phyloP scores from a whole-genome alignment of 1,140 invertebrate species.

The Heliothis virescens region DNA sequence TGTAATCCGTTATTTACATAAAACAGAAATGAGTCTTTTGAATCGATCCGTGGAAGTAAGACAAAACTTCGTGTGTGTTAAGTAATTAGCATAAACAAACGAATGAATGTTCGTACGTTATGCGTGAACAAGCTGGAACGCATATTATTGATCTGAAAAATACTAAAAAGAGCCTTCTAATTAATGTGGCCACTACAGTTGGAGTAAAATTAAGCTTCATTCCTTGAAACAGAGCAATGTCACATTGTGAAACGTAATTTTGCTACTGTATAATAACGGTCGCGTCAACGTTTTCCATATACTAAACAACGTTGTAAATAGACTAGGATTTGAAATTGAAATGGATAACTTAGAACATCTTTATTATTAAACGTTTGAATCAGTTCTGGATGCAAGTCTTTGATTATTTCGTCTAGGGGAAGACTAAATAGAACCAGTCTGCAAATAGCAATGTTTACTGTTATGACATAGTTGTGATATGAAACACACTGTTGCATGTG shows the following conservation, averaged over 20 bases:
- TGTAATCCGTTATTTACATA: too few species aligned
- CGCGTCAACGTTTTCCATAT: too few species aligned
- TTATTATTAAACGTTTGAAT: too few species aligned
- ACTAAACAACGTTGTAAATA: too few species aligned
- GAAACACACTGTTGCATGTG: slow-evolving; percentile 19
- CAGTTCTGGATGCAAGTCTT: too few species aligned
- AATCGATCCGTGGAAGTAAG: neutral
- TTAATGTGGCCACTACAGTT: neutral
- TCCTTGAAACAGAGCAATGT: neutral
- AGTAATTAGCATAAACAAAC: slow-evolving; percentile 54
- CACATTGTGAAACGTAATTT: neutral
- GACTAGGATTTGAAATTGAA: too few species aligned
- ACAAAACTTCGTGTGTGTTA: slow-evolving; percentile 4
- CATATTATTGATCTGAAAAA: slow-evolving; percentile 50
- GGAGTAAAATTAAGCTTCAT: too few species aligned
- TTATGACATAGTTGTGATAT: slow-evolving; percentile 29
- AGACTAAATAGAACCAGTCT: too few species aligned
- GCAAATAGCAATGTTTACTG: slow-evolving; percentile 8
- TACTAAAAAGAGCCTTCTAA: slow-evolving; percentile 35
- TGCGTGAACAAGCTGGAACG: slow-evolving; percentile 21
- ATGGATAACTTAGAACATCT: too few species aligned
- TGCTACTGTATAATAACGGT: neutral
- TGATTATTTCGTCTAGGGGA: too few species aligned
- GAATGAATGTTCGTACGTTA: slow-evolving; percentile 61
- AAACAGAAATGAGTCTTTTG: too few species aligned